These are phyloP conservation scores for Ptychoptera contaminata DNA, from an alignment of 2,888 invertebrate genomes.

Conservation along the genomic window DNA sequence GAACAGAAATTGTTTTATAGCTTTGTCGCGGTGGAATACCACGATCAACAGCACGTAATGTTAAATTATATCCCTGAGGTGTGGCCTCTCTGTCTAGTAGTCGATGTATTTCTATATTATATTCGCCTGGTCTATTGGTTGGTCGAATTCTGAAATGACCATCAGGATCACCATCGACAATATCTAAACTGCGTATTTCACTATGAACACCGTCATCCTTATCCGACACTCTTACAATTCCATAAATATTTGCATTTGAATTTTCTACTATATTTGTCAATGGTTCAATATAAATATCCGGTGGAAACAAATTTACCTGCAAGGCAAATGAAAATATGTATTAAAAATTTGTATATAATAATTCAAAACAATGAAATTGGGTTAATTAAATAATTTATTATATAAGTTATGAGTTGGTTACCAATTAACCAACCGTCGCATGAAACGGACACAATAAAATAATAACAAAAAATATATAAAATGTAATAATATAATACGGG, in stretches of 20 bases:
- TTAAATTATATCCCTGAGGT: constrained; percentile 73
- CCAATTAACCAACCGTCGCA: too few relatives aligned
- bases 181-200: constrained; percentile 62
- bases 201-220: constrained; percentile 74
- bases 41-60: constrained; percentile 67
- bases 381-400: too few relatives aligned
- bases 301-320: constrained; percentile 70
- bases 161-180: constrained; percentile 79
- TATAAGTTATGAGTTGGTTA: too few relatives aligned
- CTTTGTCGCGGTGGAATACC: constrained; percentile 65
- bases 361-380: too few relatives aligned
- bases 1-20: constrained; percentile 67
- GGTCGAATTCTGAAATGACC: constrained; percentile 70
- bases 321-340: constrained; percentile 8
- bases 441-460: too few relatives aligned
- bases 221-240: constrained; percentile 73
- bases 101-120: constrained; percentile 62
- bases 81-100: constrained; percentile 62
- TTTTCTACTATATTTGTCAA: constrained; percentile 69
- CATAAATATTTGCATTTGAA: constrained; percentile 71
- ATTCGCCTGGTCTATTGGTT: constrained; percentile 47
- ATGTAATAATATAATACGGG: too few relatives aligned
- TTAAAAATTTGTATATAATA: too few relatives aligned
- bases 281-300: constrained; percentile 65
- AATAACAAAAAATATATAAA: too few relatives aligned